phyloP scores from a whole-genome alignment of 2,113 vertebrate species.

The Burhinus oedicnemus region DNA sequence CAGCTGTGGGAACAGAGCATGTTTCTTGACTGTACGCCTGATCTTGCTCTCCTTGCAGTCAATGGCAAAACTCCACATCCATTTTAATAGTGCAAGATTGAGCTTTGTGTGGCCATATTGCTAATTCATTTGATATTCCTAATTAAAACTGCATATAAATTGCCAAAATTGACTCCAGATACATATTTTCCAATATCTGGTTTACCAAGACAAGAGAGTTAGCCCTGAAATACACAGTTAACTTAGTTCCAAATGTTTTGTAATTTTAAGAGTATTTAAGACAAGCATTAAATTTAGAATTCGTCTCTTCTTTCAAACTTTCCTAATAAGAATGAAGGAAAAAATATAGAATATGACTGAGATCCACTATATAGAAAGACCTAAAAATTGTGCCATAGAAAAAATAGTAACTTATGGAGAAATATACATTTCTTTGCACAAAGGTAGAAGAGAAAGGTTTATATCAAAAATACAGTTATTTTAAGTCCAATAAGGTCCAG shows the following conservation, averaged over 20 bases:
- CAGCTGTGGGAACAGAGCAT: fast-evolving
- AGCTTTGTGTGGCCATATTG: background rate
- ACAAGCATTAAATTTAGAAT: background rate
- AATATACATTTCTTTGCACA: background rate
- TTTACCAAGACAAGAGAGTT: background rate
- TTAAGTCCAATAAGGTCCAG: background rate
- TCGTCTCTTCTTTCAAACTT: background rate
- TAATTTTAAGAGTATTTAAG: background rate
- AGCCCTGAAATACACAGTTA: background rate
- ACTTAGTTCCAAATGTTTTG: background rate
- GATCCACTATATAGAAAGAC: background rate
- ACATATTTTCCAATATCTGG: background rate
- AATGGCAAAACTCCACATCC: background rate
- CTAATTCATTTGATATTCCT: background rate
- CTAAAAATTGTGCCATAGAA: background rate
- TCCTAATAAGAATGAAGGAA: background rate
- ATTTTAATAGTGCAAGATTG: background rate
- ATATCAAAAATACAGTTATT: background rate
- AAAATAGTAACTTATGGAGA: background rate
- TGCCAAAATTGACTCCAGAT: background rate
- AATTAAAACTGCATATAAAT: background rate
- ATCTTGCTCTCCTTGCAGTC: background rate
- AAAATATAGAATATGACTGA: background rate
- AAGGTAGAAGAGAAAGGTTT: background rate
- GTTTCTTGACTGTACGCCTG: background rate